Evolutionary conservation across 2,797 vertebrate species (phyloP), one percentile per base, ranked within the genome.

Genomic region (Ctenosaura bakeri): DNA sequence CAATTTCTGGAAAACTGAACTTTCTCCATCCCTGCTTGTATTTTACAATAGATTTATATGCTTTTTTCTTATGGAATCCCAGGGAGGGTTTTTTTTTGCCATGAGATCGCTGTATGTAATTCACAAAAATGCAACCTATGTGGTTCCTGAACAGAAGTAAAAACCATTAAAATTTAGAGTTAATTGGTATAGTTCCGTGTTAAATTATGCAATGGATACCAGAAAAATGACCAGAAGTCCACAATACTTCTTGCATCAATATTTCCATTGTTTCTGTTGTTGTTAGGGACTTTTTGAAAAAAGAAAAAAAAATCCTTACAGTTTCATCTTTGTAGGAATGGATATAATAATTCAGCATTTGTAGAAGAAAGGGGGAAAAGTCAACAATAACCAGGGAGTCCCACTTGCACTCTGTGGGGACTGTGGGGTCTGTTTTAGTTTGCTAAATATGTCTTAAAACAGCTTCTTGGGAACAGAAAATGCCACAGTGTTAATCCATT

Each of bases 401-500:
- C 50, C 13, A 32, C 29, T 92, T 64, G 26, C 74, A 74, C 87
- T 88, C 16, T 73, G 50, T 46, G 59, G 46, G 73, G 86, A 82
- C 80, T 50, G 4, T 84, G 32, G 42, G 64, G n/a, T 74, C 13
- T n/a, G n/a, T 71, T 82, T 52, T 90, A 73, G n/a, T 62, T 54
- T 74, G 35, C 35, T 89, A 92, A 91, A 62, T 80, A 77, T 88
- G 46, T 3, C 29, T 66, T 64, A 91, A 62, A 80, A 0, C 29
- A 46, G 50, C 12, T 87, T 6, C 54, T 83, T 86, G 76, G 35
- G 77, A 91, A 88, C 62, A 50, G 79, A 38, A 94, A 91, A 82
- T 82, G 89, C 66, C 88, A 89, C 56, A 81, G 42, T 83, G 81
- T 77, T 93, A 93, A 93, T 92, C 64, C 74, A 62, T 74, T 80